A percentile compares a stretch with the other conserved stretches of the same genome.
These are phyloP conservation scores for Diaprepes abbreviatus DNA, from an alignment of 2,888 invertebrate species.

Conservation along the genomic window DNA sequence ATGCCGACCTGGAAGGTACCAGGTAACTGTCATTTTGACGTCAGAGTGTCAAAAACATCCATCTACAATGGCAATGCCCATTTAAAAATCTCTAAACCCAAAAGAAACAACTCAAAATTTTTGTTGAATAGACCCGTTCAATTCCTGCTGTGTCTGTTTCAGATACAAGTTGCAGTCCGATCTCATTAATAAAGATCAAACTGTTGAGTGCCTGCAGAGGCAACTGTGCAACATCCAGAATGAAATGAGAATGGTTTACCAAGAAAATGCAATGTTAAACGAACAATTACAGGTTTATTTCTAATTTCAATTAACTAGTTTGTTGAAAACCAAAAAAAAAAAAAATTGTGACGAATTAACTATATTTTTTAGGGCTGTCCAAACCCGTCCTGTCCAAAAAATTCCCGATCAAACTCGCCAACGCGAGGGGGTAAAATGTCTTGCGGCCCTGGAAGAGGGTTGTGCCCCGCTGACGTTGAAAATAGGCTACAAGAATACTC, in stretches of 20 bases:
- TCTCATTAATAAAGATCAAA: slow-evolving; percentile 75
- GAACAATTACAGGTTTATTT: slow-evolving; percentile 67
- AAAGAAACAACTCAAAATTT: slow-evolving; percentile 10
- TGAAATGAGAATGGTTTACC: slow-evolving; percentile 75
- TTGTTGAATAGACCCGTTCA: background rate
- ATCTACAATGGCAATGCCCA: background rate
- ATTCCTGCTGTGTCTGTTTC: slow-evolving; percentile 48
- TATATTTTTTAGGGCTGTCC: slow-evolving; percentile 34
- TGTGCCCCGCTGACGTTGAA: slow-evolving; percentile 68
- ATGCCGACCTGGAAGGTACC: slow-evolving; percentile 77
- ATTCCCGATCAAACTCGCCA: slow-evolving; percentile 42
- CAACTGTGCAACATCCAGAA: slow-evolving; percentile 75
- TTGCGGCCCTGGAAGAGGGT: slow-evolving; percentile 62
- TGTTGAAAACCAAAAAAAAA: too few relatives aligned
- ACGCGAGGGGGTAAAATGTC: slow-evolving; percentile 53
- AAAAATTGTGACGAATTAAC: too few relatives aligned
- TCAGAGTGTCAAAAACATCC: background rate
- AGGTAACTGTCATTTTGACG: slow-evolving; percentile 66
- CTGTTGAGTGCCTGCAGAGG: slow-evolving; percentile 74
- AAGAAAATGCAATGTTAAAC: slow-evolving; percentile 73
- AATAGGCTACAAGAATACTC: slow-evolving; percentile 66
- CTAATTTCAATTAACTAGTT: too few relatives aligned
- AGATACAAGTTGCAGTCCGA: slow-evolving; percentile 78
- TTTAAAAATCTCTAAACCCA: background rate
- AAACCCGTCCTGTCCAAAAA: slow-evolving; percentile 47